These are phyloP conservation scores for Synanthedon vespiformis DNA, from an alignment of 2,888 invertebrate species.

Conservation along the genomic window DNA sequence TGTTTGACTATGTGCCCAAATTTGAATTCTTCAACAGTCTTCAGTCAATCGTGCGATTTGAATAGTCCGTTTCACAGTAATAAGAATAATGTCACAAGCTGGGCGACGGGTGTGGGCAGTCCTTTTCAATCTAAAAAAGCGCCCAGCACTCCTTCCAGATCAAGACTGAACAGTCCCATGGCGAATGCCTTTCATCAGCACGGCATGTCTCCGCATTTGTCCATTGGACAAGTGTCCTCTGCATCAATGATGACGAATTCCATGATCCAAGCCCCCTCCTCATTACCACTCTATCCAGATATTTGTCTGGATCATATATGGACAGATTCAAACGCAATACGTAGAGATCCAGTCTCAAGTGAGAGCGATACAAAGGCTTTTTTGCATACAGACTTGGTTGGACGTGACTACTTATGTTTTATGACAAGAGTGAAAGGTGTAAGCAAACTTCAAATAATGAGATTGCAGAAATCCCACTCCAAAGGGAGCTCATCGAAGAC, in stretches of 20 bases:
- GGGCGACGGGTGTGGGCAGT: conserved; percentile 38
- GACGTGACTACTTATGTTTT: conserved; percentile 87
- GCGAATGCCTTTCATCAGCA: conserved; percentile 58
- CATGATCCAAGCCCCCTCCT: conserved; percentile 57
- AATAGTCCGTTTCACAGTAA: conserved; percentile 53
- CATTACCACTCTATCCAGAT: conserved; percentile 83
- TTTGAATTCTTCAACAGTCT: conserved; percentile 45
- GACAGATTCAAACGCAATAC: conserved; percentile 76
- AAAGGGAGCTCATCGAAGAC: conserved; percentile 56
- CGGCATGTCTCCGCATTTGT: conserved; percentile 57
- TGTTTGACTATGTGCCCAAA: conserved; percentile 71
- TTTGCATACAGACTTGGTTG: conserved; percentile 85
- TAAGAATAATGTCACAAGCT: conserved; percentile 38
- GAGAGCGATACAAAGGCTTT: conserved; percentile 75
- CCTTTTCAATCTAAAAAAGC: conserved; percentile 47
- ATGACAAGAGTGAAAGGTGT: conserved; percentile 56
- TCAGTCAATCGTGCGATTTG: conserved; percentile 55
- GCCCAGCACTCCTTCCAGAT: conserved; percentile 37
- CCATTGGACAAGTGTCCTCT: conserved; percentile 56
- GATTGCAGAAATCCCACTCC: conserved; percentile 74
- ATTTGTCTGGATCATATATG: conserved; percentile 91
- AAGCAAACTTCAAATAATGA: conserved; percentile 74
- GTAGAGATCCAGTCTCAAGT: conserved; percentile 44
- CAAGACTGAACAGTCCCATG: conserved; percentile 55
- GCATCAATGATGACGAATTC: conserved; percentile 60